Conservation (phyloP, 2,797 vertebrate genomes). For the Ctenosaura bakeri region DNA sequence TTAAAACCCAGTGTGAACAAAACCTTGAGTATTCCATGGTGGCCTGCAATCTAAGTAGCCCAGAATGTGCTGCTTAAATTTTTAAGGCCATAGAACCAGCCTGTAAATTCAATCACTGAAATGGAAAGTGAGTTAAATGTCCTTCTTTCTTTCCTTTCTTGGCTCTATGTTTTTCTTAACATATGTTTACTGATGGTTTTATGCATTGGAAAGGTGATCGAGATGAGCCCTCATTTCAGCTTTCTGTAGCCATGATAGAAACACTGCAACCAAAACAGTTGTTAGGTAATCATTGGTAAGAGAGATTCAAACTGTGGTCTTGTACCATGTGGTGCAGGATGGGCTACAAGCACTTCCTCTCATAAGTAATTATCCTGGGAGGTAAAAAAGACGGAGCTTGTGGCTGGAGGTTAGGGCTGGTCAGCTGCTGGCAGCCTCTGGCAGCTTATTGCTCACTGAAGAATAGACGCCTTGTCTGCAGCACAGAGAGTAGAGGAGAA, state of each 20-base stretch:
- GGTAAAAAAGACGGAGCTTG: background rate
- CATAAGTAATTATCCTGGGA: background rate
- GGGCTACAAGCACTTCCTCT: background rate
- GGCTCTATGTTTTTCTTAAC: background rate
- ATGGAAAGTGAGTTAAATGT: background rate
- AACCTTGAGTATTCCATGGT: background rate
- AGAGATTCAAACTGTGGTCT: background rate
- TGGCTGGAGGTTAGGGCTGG: background rate
- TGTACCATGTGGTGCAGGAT: background rate
- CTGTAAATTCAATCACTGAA: background rate
- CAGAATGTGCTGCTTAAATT: background rate
- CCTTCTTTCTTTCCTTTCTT: background rate
- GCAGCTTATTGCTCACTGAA: conserved; percentile 6
- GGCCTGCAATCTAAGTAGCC: background rate
- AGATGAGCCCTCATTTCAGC: background rate
- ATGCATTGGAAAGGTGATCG: background rate
- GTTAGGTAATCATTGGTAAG: background rate
- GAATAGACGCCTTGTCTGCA: conserved; percentile 14
- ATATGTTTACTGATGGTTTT: background rate
- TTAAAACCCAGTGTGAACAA: background rate
- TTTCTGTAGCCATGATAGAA: conserved; percentile 13
- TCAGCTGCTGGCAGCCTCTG: conserved; percentile 6
- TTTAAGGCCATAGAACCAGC: background rate
- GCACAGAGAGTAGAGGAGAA: background rate
- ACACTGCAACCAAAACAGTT: background rate